These are phyloP conservation scores for Gorsachius goisagi DNA, from an alignment of 2,113 vertebrate species.

Conservation along the genomic window DNA sequence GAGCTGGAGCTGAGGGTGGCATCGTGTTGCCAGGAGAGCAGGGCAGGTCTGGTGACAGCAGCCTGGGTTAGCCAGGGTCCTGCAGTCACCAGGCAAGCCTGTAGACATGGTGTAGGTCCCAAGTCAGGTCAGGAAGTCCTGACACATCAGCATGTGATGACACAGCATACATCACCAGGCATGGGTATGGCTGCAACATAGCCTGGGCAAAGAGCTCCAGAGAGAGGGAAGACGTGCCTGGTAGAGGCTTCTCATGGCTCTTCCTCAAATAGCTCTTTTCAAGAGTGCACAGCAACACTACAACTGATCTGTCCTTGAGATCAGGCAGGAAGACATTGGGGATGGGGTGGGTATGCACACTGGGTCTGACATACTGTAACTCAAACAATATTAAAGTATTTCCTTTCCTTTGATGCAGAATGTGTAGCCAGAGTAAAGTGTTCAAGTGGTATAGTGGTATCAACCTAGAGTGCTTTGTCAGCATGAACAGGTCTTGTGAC, in stretches of 20 bases:
- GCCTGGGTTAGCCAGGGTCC: not conserved
- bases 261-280: not conserved
- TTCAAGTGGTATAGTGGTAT: not conserved
- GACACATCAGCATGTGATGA: not conserved
- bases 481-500: not conserved
- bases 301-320: not conserved
- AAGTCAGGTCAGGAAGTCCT: not conserved
- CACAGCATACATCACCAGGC: too few relatives aligned
- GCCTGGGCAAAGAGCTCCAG: not conserved
- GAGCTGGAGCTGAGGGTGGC: not conserved
- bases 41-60: not conserved
- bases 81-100: not conserved
- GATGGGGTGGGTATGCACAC: fast-evolving
- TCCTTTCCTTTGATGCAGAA: not conserved
- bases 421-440: not conserved
- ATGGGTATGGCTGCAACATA: not conserved
- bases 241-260: not conserved
- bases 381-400: not conserved
- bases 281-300: not conserved
- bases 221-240: not conserved
- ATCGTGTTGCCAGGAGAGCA: not conserved
- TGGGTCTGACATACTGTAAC: too few relatives aligned
- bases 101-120: not conserved
- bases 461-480: not conserved
- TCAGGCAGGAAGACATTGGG: not conserved